Evolutionary conservation across 2,888 invertebrate species (phyloP).

Genomic region (Netelia melanura): DNA sequence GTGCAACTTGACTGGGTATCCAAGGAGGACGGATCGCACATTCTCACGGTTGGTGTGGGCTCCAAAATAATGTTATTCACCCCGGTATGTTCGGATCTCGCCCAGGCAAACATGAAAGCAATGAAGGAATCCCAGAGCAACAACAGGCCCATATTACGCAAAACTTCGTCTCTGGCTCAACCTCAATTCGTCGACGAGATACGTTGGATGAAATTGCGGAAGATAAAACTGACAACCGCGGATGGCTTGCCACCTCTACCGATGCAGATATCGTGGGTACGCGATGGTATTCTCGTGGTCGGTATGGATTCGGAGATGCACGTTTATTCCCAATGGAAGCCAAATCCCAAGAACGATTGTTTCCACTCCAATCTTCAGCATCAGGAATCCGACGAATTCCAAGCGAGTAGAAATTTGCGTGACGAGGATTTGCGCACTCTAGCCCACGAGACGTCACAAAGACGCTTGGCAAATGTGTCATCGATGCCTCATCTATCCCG

Average conservation of each 20-base stretch:
- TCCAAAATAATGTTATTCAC: constrained; percentile 97
- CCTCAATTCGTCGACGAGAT: constrained; percentile 96
- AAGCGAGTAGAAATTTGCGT: constrained; percentile 90
- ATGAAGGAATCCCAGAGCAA: constrained; percentile 95
- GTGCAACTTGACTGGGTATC: constrained; percentile 99
- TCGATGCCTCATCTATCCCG: constrained; percentile 93
- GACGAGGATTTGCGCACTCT: constrained; percentile 90
- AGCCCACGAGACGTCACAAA: constrained; percentile 89
- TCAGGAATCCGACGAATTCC: constrained; percentile 89
- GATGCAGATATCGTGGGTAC: constrained; percentile 99
- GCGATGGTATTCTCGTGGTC: constrained; percentile 98
- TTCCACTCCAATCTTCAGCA: constrained; percentile 81
- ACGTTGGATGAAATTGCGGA: constrained; percentile 97
- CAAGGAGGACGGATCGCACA: constrained; percentile 99
- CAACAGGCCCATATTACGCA: constrained; percentile 94
- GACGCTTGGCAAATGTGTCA: constrained; percentile 90
- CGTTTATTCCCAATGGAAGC: constrained; percentile 99
- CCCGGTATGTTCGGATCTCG: constrained; percentile 96
- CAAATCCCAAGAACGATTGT: constrained; percentile 86
- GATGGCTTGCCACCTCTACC: constrained; percentile 98
- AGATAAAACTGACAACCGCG: constrained; percentile 95
- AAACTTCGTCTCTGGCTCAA: constrained; percentile 96
- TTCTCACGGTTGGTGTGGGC: constrained; percentile 97
- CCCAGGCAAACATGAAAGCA: constrained; percentile 96
- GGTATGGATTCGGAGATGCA: constrained; percentile 99